These are phyloP conservation scores for Salticus scenicus DNA, from an alignment of 2,888 invertebrate genomes.

Conservation along the genomic window DNA sequence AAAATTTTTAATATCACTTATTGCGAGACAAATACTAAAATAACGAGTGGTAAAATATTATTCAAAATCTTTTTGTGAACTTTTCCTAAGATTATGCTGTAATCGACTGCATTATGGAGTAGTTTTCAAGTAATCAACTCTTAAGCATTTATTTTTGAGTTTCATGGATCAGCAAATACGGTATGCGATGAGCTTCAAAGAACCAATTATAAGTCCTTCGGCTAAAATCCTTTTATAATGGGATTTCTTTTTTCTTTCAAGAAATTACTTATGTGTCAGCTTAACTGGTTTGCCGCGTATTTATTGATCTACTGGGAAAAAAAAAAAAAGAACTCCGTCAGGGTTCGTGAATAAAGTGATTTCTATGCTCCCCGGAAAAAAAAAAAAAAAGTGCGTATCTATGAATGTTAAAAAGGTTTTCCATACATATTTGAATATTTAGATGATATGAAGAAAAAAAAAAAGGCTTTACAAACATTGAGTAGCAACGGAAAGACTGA, in stretches of 20 bases:
- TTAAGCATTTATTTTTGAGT: neutral
- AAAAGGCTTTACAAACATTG: neutral
- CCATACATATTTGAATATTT: neutral
- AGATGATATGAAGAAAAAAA: neutral
- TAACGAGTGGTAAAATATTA: neutral
- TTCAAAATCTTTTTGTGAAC: too few species aligned
- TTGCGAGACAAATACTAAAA: neutral
- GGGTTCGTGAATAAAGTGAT: neutral
- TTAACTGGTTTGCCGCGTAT: neutral
- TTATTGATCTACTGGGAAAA: neutral
- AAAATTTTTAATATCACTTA: neutral
- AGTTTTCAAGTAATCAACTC: neutral
- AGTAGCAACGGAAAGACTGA: conserved; percentile 22
- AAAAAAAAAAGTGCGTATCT: too few species aligned
- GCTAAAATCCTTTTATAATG: neutral
- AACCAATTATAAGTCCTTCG: neutral
- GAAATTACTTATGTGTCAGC: neutral
- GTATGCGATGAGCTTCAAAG: neutral
- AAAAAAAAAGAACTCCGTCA: neutral
- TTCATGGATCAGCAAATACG: neutral
- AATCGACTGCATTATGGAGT: too few species aligned
- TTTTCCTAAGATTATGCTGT: too few species aligned
- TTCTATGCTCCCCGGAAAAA: conserved; percentile 1
- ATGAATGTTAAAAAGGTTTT: neutral
- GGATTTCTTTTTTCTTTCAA: neutral